These are phyloP conservation scores for Enteromius unitaeniatus DNA, from an alignment of 2,797 vertebrate genomes.

Conservation along the genomic window DNA sequence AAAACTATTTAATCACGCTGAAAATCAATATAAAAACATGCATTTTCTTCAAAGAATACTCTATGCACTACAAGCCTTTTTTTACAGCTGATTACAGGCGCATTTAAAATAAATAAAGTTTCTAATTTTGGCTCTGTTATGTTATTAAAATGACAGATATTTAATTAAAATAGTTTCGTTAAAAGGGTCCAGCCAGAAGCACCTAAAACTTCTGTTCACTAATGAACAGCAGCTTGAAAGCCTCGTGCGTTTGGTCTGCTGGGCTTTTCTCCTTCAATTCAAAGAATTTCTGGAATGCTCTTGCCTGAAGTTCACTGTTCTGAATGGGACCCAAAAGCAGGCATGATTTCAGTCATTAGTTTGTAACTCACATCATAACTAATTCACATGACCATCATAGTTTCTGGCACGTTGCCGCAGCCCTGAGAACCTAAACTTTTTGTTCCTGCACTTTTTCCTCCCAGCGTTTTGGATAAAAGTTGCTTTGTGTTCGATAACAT, in stretches of 20 bases:
- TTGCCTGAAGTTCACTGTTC: conserved; percentile 22
- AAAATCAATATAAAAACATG: not conserved
- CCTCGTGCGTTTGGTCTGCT: conserved; percentile 10
- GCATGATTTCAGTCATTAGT: conserved; percentile 34
- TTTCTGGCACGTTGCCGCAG: conserved; percentile 32
- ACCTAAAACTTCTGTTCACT: conserved; percentile 20
- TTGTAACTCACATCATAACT: conserved; percentile 12
- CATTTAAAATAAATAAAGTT: not conserved
- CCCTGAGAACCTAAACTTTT: not conserved
- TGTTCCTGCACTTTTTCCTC: conserved; percentile 16
- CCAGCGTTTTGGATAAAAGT: conserved; percentile 20
- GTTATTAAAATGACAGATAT: conserved; percentile 2
- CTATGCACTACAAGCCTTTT: not conserved
- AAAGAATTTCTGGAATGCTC: conserved; percentile 26
- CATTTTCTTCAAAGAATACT: not conserved
- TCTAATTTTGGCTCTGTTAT: not conserved
- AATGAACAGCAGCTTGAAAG: conserved; percentile 11
- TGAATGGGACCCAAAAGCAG: conserved; percentile 29
- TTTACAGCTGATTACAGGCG: not conserved
- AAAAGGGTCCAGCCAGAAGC: conserved; percentile 4
- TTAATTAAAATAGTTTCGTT: conserved; percentile 6
- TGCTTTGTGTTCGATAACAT: conserved; percentile 15
- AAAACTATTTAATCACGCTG: not conserved
- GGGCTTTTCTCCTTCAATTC: conserved; percentile 6
- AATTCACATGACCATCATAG: conserved; percentile 43